Conservation (phyloP, 2,113 vertebrate genomes). For the Thalassoma bifasciatum region DNA sequence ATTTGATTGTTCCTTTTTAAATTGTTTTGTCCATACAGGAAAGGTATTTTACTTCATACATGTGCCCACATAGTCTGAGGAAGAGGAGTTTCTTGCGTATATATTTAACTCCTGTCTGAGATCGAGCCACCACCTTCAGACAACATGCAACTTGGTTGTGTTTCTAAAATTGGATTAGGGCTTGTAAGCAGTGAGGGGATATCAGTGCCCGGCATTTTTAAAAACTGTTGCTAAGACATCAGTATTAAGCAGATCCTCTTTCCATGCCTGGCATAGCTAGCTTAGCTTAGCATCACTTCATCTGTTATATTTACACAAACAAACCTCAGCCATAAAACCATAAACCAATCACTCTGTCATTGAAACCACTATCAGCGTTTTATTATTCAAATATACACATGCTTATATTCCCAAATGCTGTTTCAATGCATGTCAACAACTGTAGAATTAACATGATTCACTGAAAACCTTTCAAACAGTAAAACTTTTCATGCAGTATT, state of each 20-base stretch:
- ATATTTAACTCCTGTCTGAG: constrained; percentile 65
- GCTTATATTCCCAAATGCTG: background rate
- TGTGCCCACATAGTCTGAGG: constrained; percentile 28
- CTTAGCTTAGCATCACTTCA: constrained; percentile 74
- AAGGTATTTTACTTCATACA: background rate
- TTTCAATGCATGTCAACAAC: background rate
- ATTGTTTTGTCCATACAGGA: background rate
- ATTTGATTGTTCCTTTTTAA: background rate
- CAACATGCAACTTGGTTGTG: constrained; percentile 65
- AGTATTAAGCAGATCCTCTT: constrained; percentile 78
- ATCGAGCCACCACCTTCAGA: constrained; percentile 48
- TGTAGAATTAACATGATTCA: constrained; percentile 7
- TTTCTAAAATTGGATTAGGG: constrained; percentile 82
- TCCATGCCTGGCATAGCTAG: constrained; percentile 74
- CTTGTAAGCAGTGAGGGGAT: constrained; percentile 80
- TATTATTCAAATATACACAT: constrained; percentile 2
- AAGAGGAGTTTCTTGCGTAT: constrained; percentile 52
- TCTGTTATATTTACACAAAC: constrained; percentile 63
- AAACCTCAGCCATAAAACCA: constrained; percentile 48
- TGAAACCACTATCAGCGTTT: constrained; percentile 35
- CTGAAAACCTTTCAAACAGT: background rate
- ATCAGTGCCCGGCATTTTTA: constrained; percentile 69
- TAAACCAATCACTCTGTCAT: constrained; percentile 57
- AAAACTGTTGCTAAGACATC: constrained; percentile 80
- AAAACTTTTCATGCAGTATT: constrained; percentile 28